These are phyloP conservation scores for Brevipalpus yothersi DNA, from an alignment of 1,140 invertebrate species.

Conservation along the genomic window DNA sequence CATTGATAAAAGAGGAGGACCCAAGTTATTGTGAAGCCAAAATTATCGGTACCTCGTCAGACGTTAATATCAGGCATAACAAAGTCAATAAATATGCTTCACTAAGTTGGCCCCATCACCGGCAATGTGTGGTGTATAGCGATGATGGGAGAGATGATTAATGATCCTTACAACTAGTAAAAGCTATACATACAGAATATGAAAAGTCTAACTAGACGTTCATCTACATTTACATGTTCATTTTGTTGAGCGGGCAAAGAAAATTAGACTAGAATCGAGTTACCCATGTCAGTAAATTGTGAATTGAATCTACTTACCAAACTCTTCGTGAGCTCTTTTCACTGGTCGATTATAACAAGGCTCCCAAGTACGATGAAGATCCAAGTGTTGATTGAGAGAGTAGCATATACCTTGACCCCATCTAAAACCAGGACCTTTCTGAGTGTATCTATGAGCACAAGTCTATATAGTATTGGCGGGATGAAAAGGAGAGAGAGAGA, in stretches of 20 bases:
- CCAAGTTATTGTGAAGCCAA: too few relatives aligned
- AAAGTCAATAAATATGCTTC: too few relatives aligned
- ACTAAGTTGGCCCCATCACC: too few relatives aligned
- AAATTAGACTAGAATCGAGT: neutral
- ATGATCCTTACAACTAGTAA: too few relatives aligned
- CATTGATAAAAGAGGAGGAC: too few relatives aligned
- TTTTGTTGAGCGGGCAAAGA: neutral
- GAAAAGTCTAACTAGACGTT: too few relatives aligned
- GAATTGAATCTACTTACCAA: slow-evolving; percentile 24
- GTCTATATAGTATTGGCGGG: slow-evolving; percentile 28
- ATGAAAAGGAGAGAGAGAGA: neutral
- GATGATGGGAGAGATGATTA: too few relatives aligned
- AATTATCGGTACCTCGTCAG: too few relatives aligned
- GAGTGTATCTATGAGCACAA: slow-evolving; percentile 63
- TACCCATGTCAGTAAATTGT: neutral
- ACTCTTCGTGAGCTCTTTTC: slow-evolving; percentile 22
- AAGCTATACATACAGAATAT: too few relatives aligned
- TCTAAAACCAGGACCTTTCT: slow-evolving; percentile 40
- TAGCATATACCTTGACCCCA: slow-evolving; percentile 73
- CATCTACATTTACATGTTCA: too few relatives aligned
- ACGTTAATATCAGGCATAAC: too few relatives aligned
- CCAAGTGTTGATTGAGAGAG: slow-evolving; percentile 44
- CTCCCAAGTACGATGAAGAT: slow-evolving; percentile 40
- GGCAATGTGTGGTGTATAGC: too few relatives aligned
- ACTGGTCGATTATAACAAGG: slow-evolving; percentile 31